These are phyloP conservation scores for Rhinoraja longicauda DNA, from an alignment of 2,797 vertebrate genomes.

Conservation along the genomic window DNA sequence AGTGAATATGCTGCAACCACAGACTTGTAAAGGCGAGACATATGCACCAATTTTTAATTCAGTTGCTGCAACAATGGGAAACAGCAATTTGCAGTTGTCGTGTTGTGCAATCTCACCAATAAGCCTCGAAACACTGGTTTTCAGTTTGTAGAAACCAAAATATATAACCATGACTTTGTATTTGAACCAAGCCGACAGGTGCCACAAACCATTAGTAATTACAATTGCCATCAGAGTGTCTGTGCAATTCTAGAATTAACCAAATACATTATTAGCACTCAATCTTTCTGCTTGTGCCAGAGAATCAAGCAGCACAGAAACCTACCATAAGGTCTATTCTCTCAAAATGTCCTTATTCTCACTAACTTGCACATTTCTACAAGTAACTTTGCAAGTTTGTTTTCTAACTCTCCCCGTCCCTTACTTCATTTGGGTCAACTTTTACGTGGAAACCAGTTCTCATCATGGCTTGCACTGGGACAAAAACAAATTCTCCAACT, in stretches of 20 bases:
- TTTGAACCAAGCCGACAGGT: neutral
- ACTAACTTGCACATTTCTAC: no score
- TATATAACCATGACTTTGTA: neutral
- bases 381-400: no score
- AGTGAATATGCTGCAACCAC: neutral
- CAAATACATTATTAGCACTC: neutral
- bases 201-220: neutral
- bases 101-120: neutral
- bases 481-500: neutral
- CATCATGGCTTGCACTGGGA: neutral
- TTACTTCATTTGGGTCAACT: neutral
- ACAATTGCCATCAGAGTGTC: neutral
- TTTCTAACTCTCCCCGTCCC: no score
- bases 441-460: neutral
- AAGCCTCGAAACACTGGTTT: no score
- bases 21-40: neutral
- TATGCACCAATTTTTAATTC: neutral
- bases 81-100: neutral
- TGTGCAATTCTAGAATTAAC: neutral
- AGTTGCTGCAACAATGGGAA: neutral
- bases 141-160: conserved; percentile 1
- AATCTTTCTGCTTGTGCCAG: neutral
- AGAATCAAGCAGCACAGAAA: neutral
- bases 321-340: no score
- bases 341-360: no score